phyloP scores from a whole-genome alignment of 2,797 vertebrate species.

The Falco novaeseelandiae region DNA sequence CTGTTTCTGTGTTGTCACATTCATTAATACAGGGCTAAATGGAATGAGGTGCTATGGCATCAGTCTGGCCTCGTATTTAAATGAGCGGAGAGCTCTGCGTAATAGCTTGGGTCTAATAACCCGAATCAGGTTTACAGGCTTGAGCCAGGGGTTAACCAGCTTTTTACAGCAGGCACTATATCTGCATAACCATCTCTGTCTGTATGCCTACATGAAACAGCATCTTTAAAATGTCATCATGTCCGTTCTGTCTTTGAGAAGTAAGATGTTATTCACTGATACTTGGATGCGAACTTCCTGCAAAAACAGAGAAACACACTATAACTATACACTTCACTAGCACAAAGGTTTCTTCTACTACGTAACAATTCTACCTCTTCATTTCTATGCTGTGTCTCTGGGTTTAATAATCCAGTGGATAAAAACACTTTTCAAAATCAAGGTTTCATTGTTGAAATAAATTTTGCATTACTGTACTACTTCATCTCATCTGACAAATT shows the following conservation, averaged over 20 bases:
- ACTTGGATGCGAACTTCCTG: not conserved
- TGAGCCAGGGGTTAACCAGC: not conserved
- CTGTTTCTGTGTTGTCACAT: not conserved
- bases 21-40: not conserved
- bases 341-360: not conserved
- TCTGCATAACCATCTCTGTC: fast-evolving
- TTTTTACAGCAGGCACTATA: not conserved
- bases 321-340: not conserved
- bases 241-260: not conserved
- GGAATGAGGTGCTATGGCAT: not conserved
- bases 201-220: not conserved
- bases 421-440: not conserved
- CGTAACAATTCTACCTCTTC: not conserved
- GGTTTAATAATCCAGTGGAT: not conserved
- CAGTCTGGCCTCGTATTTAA: not conserved
- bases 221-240: not conserved
- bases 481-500: not conserved
- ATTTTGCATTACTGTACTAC: not conserved
- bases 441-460: not conserved
- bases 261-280: not conserved
- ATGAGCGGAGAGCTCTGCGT: not conserved
- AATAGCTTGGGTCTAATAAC: not conserved
- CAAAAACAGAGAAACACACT: not conserved
- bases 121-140: not conserved
- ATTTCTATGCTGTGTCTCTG: not conserved